Conservation (phyloP, 2,113 vertebrate genomes). For the Alligator mississippiensis region DNA sequence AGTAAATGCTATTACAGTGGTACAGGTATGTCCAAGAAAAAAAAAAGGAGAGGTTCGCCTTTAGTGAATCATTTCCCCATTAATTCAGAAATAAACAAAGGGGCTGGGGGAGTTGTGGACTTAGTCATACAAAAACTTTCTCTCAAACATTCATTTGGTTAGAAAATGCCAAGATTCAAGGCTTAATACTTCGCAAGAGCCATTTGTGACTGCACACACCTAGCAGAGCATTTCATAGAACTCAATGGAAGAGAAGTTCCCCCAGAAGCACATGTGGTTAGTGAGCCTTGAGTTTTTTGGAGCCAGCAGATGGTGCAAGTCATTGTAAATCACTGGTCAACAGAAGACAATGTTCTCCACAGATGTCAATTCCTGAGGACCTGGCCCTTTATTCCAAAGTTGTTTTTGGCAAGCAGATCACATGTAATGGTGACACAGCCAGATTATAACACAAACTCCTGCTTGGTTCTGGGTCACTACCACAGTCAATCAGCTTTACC, state of each 20-base stretch:
- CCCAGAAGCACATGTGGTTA: neutral
- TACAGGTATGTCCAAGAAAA: conserved; percentile 29
- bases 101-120: neutral
- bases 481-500: neutral
- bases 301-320: neutral
- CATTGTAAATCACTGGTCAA: neutral
- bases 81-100: conserved; percentile 40
- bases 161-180: neutral
- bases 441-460: accelerated
- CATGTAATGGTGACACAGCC: neutral
- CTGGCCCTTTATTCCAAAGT: accelerated
- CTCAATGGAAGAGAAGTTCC: neutral
- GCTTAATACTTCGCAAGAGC: conserved; percentile 1
- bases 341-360: neutral
- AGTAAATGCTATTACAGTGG: conserved; percentile 48
- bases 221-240: neutral
- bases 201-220: no score
- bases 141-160: neutral
- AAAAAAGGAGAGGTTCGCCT: conserved; percentile 47
- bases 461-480: accelerated
- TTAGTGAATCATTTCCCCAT: neutral
- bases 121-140: neutral
- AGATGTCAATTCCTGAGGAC: neutral
- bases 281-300: neutral
- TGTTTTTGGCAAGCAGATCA: neutral